phyloP scores from a whole-genome alignment of 2,113 vertebrate genomes.

The Calyptomena viridis region DNA sequence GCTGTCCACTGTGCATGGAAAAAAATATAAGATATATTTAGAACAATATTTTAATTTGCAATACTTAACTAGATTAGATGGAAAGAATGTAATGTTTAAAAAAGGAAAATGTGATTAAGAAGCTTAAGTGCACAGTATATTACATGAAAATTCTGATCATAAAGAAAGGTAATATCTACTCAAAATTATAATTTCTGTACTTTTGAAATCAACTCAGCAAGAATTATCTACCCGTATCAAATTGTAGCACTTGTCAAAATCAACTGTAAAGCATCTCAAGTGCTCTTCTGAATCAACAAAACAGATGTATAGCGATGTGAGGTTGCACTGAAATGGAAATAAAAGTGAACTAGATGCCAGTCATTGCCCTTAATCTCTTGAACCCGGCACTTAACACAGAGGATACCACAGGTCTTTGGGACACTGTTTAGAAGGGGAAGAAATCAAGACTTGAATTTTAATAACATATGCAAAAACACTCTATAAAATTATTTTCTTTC shows the following conservation, averaged over 20 bases:
- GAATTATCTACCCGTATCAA: slow-evolving; percentile 93
- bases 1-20: slow-evolving; percentile 45
- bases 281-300: slow-evolving; percentile 99
- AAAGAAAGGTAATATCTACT: slow-evolving; percentile 87
- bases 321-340: slow-evolving; percentile 85
- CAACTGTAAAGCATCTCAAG: slow-evolving; percentile 91
- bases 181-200: slow-evolving; percentile 98
- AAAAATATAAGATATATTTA: slow-evolving; percentile 70
- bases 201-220: slow-evolving; percentile 98
- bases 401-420: slow-evolving; percentile 74
- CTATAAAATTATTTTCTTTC: slow-evolving; percentile 69
- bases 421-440: slow-evolving; percentile 62
- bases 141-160: slow-evolving; percentile 83
- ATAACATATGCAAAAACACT: slow-evolving; percentile 74
- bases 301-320: slow-evolving; percentile 90
- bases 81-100: slow-evolving; percentile 71
- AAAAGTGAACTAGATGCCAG: slow-evolving; percentile 79
- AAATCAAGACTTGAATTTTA: slow-evolving; percentile 78
- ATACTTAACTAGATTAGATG: slow-evolving; percentile 72
- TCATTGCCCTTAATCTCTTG: slow-evolving; percentile 82
- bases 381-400: slow-evolving; percentile 77
- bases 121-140: slow-evolving; percentile 79
- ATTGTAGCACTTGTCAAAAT: slow-evolving; percentile 91
- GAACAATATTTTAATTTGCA: slow-evolving; percentile 74
- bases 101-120: slow-evolving; percentile 78